A percentile compares a stretch with the other conserved stretches of the same genome.
These are phyloP conservation scores for Caenorhabditis macrosperma DNA, from an alignment of 2,888 invertebrate genomes.

Conservation along the genomic window DNA sequence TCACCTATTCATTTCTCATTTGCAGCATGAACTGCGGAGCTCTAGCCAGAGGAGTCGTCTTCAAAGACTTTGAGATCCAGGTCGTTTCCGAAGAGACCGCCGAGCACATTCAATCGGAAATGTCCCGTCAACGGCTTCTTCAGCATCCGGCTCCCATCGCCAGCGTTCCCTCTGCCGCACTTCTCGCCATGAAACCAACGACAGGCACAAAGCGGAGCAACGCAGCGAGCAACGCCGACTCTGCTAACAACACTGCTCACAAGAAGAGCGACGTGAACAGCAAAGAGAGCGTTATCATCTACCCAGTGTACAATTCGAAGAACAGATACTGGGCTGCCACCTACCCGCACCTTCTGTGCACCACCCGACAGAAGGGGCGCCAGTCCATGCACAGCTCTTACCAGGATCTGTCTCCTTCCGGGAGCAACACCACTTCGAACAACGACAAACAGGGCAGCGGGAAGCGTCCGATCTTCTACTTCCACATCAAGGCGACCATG, in stretches of 20 bases:
- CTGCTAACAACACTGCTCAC: constrained; percentile 74
- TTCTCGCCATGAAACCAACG: constrained; percentile 79
- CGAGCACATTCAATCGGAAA: constrained; percentile 77
- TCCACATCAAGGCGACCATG: constrained; percentile 78
- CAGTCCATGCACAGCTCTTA: constrained; percentile 73
- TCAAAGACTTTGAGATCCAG: constrained; percentile 78
- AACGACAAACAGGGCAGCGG: constrained; percentile 70
- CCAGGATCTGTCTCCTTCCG: constrained; percentile 74
- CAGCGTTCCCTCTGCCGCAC: constrained; percentile 71
- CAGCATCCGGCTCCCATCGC: constrained; percentile 76
- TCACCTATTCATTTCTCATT: neutral
- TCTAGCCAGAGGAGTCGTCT: constrained; percentile 77
- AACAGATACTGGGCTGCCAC: constrained; percentile 78
- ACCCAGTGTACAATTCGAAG: constrained; percentile 75
- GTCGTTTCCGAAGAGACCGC: constrained; percentile 78
- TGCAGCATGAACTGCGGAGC: constrained; percentile 77
- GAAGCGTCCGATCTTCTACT: constrained; percentile 79
- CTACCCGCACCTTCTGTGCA: constrained; percentile 79
- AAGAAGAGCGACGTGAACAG: constrained; percentile 79
- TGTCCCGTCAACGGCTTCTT: constrained; percentile 74
- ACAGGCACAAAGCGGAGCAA: constrained; percentile 76
- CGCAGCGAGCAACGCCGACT: constrained; percentile 66
- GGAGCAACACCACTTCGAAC: constrained; percentile 24
- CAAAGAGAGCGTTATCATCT: constrained; percentile 74
- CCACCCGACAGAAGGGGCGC: constrained; percentile 78